phyloP scores from a whole-genome alignment of 2,888 invertebrate species.

The Dioctria linearis region DNA sequence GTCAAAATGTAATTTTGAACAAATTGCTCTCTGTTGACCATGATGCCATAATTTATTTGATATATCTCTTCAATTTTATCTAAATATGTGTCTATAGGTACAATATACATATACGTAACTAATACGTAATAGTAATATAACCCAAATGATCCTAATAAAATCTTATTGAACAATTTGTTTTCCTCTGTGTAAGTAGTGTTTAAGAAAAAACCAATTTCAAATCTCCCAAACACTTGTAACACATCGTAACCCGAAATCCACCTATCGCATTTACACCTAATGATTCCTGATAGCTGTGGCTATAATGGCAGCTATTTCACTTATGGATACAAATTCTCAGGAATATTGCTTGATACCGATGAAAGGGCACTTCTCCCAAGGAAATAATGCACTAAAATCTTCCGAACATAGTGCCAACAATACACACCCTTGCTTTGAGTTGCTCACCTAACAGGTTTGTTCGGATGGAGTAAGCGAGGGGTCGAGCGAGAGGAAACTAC shows the following conservation, averaged over 20 bases:
- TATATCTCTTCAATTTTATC: too few relatives aligned
- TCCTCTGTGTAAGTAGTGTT: not conserved
- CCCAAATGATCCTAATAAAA: not conserved
- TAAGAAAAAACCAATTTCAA: not conserved
- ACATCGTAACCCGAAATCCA: constrained; percentile 2
- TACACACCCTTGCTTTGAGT: constrained; percentile 15
- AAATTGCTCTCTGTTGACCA: too few relatives aligned
- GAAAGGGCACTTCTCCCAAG: not conserved
- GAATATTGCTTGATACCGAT: not conserved
- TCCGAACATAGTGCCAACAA: not conserved
- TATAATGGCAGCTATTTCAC: constrained; percentile 2
- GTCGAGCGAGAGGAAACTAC: constrained; percentile 42
- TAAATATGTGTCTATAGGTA: too few relatives aligned
- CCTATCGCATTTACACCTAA: constrained; percentile 10
- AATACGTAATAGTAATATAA: too few relatives aligned
- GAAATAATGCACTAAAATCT: not conserved
- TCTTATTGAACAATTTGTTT: not conserved
- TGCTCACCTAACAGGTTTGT: constrained; percentile 2
- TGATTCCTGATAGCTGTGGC: constrained; percentile 10
- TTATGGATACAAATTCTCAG: constrained; percentile 5
- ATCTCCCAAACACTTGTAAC: constrained; percentile 4
- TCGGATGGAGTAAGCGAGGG: constrained; percentile 13
- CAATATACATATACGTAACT: too few relatives aligned
- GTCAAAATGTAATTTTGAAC: too few relatives aligned
- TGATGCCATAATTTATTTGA: too few relatives aligned